These are phyloP conservation scores for Caenorhabditis sp. DNA, from an alignment of 2,888 invertebrate species.

Conservation along the genomic window DNA sequence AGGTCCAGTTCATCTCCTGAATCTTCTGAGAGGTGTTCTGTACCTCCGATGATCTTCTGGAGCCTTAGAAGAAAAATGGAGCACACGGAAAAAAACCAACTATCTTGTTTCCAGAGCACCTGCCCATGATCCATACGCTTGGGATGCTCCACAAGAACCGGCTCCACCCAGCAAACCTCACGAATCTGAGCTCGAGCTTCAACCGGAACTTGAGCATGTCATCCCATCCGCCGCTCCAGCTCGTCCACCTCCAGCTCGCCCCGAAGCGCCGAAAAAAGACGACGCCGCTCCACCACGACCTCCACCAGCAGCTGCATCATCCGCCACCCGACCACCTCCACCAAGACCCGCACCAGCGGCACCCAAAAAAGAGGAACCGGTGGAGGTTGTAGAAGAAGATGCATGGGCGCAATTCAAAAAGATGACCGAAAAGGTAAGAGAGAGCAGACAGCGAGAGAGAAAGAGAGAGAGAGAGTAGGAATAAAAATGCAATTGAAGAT, in stretches of 20 bases:
- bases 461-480: neutral
- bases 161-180: neutral
- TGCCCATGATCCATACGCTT: constrained; percentile 61
- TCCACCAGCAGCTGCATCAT: constrained; percentile 47
- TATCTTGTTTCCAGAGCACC: constrained; percentile 41
- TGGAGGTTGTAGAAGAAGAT: constrained; percentile 66
- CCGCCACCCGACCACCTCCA: constrained; percentile 56
- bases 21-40: no score
- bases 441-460: neutral
- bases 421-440: constrained; percentile 66
- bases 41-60: no score
- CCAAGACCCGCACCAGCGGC: constrained; percentile 43
- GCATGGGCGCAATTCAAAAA: constrained; percentile 68
- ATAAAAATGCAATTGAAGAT: neutral
- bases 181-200: neutral
- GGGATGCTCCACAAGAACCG: constrained; percentile 46
- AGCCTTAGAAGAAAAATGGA: no score
- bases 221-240: constrained; percentile 15
- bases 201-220: neutral
- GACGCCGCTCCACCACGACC: constrained; percentile 45
- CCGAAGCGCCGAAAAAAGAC: constrained; percentile 37
- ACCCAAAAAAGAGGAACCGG: constrained; percentile 38
- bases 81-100: no score
- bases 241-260: constrained; percentile 45
- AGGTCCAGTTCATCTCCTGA: no score